Evolutionary conservation across 2,888 invertebrate genomes (phyloP).

Genomic region (Erynnis tages): DNA sequence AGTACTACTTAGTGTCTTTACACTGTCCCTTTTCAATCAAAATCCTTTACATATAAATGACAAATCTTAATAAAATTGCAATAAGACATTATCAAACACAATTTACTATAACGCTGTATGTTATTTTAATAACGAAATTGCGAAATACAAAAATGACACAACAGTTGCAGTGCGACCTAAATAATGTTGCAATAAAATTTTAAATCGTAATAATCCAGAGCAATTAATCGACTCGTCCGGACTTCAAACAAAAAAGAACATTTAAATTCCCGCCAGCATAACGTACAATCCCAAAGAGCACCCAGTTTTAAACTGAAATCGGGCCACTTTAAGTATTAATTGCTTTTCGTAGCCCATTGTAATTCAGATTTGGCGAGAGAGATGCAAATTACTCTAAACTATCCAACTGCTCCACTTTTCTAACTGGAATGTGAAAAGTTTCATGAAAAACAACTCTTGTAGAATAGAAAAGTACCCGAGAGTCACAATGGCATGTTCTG

Average conservation of each 20-base stretch:
- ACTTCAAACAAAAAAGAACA: slow-evolving; percentile 21
- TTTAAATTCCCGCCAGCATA: slow-evolving; percentile 23
- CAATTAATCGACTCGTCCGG: slow-evolving; percentile 8
- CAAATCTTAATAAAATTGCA: no score
- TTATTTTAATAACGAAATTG: no score
- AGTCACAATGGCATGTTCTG: no score
- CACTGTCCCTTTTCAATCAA: no score
- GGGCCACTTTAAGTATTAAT: slow-evolving; percentile 77
- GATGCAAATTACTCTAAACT: slow-evolving; percentile 77
- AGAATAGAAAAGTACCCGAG: slow-evolving; percentile 50
- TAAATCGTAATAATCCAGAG: neutral
- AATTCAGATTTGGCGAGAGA: slow-evolving; percentile 71
- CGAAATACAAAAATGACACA: no score
- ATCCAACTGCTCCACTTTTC: slow-evolving; percentile 72
- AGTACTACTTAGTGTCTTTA: no score
- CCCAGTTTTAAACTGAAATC: slow-evolving; percentile 75
- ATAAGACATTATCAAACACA: no score
- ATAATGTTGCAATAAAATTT: no score
- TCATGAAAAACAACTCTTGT: slow-evolving; percentile 57
- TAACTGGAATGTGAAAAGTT: slow-evolving; percentile 73
- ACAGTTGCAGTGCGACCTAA: no score
- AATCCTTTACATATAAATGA: no score
- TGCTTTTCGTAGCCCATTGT: slow-evolving; percentile 78
- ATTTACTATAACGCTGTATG: no score
- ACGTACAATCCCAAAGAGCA: slow-evolving; percentile 51